Base-by-base conservation (phyloP, 92 coral and sea anemone species). In the Palythoa heliodiscus region DNA sequence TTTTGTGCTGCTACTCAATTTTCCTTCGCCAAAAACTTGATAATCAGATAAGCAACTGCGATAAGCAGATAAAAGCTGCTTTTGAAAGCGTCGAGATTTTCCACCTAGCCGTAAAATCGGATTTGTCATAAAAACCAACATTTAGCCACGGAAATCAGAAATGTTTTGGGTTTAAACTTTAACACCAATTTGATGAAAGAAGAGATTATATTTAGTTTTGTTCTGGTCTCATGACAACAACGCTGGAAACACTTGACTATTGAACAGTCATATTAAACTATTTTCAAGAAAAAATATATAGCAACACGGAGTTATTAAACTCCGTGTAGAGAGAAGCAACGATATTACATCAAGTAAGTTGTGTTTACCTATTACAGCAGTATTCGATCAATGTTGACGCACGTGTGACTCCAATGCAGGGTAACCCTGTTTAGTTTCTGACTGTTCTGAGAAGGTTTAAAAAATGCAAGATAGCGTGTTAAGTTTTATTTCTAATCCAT, bases 41-140 rank as follows among this genome's bases (percentile, higher is more conserved):
- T 80, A 80, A 80, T 80, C 40, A 67, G 84, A 66, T 80, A 48
- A 79, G 61, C 84, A 29, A 64, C 39, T 64, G 72, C 84, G 55
- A 80, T 63, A 15, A 76, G 63, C 25, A 76, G 63, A 53, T 54
- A 19, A 61, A 50, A 11, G 17, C 10, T 52, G 35, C 77, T 10
- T 72, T 72, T 22, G 22, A 72, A 43, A 10, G 5, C 29, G 9
- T 75, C 23, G 55, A 57, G 69, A 48, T 80, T 70, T 35, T 2
- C 66, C 43, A 66, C 9, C 40, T 17, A 29, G 73, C 38, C 1
- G 43, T 40, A 80, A 5, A 22, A 64, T 69, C 40, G n/a, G 37
- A 29, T 76, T 76, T 54, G 11, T 64, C 22, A 48, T 69, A 29
- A 29, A 69, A 80, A 40, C 66, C 73, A 80, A 80, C 84, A 80